These are phyloP conservation scores for Epinotia ramella DNA, from an alignment of 2,888 invertebrate species.

Conservation along the genomic window DNA sequence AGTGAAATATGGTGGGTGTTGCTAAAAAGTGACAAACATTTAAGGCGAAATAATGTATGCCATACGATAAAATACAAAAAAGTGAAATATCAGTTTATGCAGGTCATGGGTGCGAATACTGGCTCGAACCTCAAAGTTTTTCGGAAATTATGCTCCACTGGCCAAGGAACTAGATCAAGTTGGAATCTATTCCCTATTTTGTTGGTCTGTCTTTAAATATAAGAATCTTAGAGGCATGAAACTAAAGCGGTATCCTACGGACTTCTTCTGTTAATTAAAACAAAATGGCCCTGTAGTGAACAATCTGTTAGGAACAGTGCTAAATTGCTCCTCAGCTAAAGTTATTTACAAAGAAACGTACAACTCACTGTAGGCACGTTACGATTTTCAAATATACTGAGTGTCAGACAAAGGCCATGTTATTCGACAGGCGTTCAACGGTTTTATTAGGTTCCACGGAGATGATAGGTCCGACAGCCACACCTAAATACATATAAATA, in stretches of 20 bases:
- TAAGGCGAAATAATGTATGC: no score
- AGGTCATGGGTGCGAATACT: no score
- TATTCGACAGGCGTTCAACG: slow-evolving; percentile 11
- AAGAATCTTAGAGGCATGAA: neutral
- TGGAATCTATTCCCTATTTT: neutral
- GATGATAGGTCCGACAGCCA: slow-evolving; percentile 11
- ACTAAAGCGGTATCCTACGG: neutral
- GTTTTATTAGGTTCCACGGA: slow-evolving; percentile 34
- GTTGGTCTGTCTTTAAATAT: neutral
- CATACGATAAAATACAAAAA: no score
- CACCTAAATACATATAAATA: slow-evolving; percentile 16
- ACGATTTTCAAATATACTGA: neutral
- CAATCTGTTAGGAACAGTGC: neutral
- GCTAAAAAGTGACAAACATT: no score
- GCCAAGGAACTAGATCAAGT: no score
- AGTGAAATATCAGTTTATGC: no score
- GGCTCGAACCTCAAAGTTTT: no score
- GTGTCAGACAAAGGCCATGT: neutral
- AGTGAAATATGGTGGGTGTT: no score
- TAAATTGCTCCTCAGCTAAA: neutral
- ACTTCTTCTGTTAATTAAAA: neutral
- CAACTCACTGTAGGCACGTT: neutral
- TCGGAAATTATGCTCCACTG: no score
- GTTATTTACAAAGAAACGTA: neutral
- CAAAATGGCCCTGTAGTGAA: neutral